A percentile compares a stretch with the other conserved stretches of the same genome.
These are phyloP conservation scores for Zootermopsis nevadensis DNA, from an alignment of 2,888 invertebrate species.

Conservation along the genomic window DNA sequence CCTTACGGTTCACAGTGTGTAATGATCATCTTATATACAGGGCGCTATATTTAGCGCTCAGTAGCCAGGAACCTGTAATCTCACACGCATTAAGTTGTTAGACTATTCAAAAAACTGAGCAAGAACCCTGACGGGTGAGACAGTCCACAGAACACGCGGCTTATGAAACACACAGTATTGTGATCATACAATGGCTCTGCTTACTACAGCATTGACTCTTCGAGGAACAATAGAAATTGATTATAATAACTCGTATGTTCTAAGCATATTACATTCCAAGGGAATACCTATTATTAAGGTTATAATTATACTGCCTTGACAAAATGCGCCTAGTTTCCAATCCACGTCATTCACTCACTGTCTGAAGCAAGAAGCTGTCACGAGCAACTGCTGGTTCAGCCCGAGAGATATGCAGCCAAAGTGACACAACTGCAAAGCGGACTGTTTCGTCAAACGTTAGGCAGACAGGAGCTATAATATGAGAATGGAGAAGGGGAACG, in stretches of 20 bases:
- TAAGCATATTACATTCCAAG: not conserved
- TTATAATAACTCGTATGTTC: not conserved
- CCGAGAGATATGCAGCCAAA: not conserved
- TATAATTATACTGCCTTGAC: not conserved
- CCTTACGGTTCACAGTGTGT: too few relatives aligned
- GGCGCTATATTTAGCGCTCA: too few relatives aligned
- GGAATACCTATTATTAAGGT: not conserved
- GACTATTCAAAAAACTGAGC: too few relatives aligned
- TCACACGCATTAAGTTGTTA: too few relatives aligned
- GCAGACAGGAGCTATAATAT: not conserved
- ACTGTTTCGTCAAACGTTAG: too few relatives aligned
- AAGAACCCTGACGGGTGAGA: too few relatives aligned
- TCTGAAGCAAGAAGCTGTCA: slow-evolving; percentile 7
- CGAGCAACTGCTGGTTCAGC: not conserved
- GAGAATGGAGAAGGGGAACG: not conserved
- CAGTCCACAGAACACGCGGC: too few relatives aligned
- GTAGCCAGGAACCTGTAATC: too few relatives aligned
- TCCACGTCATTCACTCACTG: not conserved
- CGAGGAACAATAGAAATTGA: slow-evolving; percentile 4
- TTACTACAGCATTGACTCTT: not conserved
- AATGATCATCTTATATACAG: too few relatives aligned
- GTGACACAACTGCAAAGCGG: not conserved
- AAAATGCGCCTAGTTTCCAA: not conserved
- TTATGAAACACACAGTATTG: not conserved
- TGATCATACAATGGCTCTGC: not conserved